phyloP scores from a whole-genome alignment of 2,797 vertebrate species.

The Leptatherina wallacei region DNA sequence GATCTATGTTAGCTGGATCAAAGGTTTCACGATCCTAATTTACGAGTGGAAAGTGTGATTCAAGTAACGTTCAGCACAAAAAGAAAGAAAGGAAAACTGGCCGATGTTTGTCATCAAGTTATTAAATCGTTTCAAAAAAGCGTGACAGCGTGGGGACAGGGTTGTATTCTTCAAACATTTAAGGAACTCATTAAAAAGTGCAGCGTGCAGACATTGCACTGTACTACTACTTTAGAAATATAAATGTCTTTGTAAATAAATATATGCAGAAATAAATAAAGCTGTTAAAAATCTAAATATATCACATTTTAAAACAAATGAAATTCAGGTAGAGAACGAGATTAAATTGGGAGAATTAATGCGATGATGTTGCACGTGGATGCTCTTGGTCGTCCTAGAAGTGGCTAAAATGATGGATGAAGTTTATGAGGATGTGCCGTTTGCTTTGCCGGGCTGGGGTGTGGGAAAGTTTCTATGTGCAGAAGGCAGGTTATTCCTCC shows the following conservation, averaged over 20 bases:
- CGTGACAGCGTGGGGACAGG: constrained; percentile 34
- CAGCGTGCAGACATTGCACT: constrained; percentile 86
- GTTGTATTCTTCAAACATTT: constrained; percentile 65
- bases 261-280: constrained; percentile 84
- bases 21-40: constrained; percentile 41
- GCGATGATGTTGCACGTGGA: constrained; percentile 40
- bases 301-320: constrained; percentile 79
- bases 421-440: constrained; percentile 48
- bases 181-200: constrained; percentile 85
- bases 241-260: constrained; percentile 86
- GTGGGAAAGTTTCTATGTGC: constrained; percentile 54
- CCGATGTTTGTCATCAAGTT: constrained; percentile 34
- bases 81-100: constrained; percentile 47
- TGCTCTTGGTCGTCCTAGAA: constrained; percentile 49
- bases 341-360: constrained; percentile 51
- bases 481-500: constrained; percentile 37
- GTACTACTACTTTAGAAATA: constrained; percentile 84
- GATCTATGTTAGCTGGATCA: constrained; percentile 26
- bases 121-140: constrained; percentile 39
- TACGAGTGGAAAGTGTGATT: constrained; percentile 51
- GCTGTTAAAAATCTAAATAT: constrained; percentile 82
- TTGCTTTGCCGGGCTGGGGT: constrained; percentile 51
- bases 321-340: constrained; percentile 66
- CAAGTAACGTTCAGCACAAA: constrained; percentile 71
- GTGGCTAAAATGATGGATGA: constrained; percentile 52